phyloP scores from a whole-genome alignment of 2,888 invertebrate genomes.

The Notodonta dromedarius region DNA sequence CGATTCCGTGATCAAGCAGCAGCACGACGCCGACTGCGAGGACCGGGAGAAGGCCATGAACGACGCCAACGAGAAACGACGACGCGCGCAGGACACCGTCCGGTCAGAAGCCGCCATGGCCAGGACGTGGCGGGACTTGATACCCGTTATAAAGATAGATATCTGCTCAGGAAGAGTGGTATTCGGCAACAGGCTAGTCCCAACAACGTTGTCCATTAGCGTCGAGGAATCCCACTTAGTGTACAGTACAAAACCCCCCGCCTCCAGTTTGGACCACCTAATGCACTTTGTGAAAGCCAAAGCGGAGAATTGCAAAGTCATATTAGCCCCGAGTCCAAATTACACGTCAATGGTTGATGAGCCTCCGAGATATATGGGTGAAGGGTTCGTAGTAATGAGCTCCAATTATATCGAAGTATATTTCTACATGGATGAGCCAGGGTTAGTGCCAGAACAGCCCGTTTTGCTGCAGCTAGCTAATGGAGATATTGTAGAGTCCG shows the following conservation, averaged over 20 bases:
- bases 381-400: constrained; percentile 98
- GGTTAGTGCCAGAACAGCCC: constrained; percentile 95
- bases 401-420: constrained; percentile 97
- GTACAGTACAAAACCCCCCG: constrained; percentile 97
- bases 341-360: constrained; percentile 97
- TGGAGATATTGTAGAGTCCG: constrained; percentile 96
- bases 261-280: constrained; percentile 95
- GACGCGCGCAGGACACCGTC: constrained; percentile 76
- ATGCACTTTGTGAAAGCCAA: constrained; percentile 98
- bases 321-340: constrained; percentile 97
- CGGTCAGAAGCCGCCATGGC: constrained; percentile 93
- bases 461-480: constrained; percentile 95
- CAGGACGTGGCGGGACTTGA: constrained; percentile 96
- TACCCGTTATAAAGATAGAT: constrained; percentile 98
- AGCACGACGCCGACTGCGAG: constrained; percentile 81
- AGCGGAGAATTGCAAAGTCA: constrained; percentile 97
- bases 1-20: constrained; percentile 90
- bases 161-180: constrained; percentile 96
- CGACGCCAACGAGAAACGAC: constrained; percentile 84
- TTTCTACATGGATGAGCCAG: constrained; percentile 99
- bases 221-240: constrained; percentile 97
- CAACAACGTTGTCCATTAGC: constrained; percentile 95
- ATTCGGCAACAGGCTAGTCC: constrained; percentile 97
- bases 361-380: constrained; percentile 98
- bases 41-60: constrained; percentile 86